phyloP scores from a whole-genome alignment of 2,888 invertebrate genomes.

The Lasioglossum marginatum region DNA sequence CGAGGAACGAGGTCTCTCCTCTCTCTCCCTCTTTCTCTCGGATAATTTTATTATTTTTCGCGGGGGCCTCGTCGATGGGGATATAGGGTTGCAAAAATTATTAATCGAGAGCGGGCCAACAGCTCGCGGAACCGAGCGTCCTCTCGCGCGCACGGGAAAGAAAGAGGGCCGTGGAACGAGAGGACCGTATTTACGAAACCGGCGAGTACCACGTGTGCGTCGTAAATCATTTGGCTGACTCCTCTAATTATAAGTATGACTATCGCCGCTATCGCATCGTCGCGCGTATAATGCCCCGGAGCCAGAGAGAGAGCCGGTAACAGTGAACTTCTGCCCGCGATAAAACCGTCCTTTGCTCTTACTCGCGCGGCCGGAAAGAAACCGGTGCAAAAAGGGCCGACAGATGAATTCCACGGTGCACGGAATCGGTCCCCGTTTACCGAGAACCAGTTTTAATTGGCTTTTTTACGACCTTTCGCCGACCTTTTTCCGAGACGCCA shows the following conservation, averaged over 20 bases:
- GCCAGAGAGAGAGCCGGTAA: conserved; percentile 50
- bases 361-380: conserved; percentile 38
- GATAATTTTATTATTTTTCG: conserved; percentile 34
- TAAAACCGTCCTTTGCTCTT: conserved; percentile 60
- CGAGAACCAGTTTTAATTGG: conserved; percentile 62
- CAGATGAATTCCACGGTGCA: conserved; percentile 67
- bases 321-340: conserved; percentile 61
- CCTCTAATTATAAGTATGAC: conserved; percentile 82
- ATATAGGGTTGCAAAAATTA: conserved; percentile 48
- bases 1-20: conserved; percentile 4
- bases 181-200: conserved; percentile 69
- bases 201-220: conserved; percentile 76
- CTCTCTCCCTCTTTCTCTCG: background rate
- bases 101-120: conserved; percentile 57
- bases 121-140: conserved; percentile 30
- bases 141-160: background rate
- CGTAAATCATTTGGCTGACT: conserved; percentile 81
- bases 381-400: conserved; percentile 69
- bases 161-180: conserved; percentile 30
- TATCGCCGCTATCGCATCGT: conserved; percentile 78
- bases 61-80: background rate
- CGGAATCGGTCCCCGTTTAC: conserved; percentile 63
- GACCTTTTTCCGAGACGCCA: background rate
- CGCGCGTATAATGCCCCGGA: conserved; percentile 74
- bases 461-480: conserved; percentile 27